Conservation (phyloP, 2,797 vertebrate genomes). For the Myoxocephalus aenaeus region DNA sequence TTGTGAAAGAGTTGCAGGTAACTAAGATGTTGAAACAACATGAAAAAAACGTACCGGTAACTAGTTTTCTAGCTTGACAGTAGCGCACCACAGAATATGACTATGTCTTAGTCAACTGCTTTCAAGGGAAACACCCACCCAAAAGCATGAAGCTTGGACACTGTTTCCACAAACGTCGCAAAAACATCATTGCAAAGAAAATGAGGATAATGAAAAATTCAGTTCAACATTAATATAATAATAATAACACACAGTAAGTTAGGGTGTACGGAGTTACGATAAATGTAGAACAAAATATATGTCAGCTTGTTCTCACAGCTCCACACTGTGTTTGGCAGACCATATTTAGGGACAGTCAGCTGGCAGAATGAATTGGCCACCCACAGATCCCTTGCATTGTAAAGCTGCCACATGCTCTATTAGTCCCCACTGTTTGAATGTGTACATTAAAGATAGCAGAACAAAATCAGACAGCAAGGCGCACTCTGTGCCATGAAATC, state of each 20-base stretch:
- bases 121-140: neutral
- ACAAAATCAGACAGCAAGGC: constrained; percentile 66
- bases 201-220: neutral
- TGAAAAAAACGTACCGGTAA: neutral
- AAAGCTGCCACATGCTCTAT: constrained; percentile 82
- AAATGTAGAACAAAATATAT: constrained; percentile 48
- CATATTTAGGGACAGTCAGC: constrained; percentile 70
- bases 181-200: neutral
- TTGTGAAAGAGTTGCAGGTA: neutral
- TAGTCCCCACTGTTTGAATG: constrained; percentile 77
- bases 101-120: neutral
- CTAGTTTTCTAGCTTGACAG: neutral
- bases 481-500: constrained; percentile 75
- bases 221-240: neutral
- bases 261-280: neutral
- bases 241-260: neutral
- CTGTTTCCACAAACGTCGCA: neutral
- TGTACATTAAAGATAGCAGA: constrained; percentile 76
- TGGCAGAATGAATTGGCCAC: constrained; percentile 71
- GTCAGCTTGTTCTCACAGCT: constrained; percentile 46
- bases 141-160: neutral
- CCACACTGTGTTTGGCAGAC: constrained; percentile 68
- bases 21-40: neutral
- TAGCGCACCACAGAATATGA: neutral
- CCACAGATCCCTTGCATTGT: constrained; percentile 77